phyloP scores from a whole-genome alignment of 2,888 invertebrate species.

The Xanthostigma xanthostigma region DNA sequence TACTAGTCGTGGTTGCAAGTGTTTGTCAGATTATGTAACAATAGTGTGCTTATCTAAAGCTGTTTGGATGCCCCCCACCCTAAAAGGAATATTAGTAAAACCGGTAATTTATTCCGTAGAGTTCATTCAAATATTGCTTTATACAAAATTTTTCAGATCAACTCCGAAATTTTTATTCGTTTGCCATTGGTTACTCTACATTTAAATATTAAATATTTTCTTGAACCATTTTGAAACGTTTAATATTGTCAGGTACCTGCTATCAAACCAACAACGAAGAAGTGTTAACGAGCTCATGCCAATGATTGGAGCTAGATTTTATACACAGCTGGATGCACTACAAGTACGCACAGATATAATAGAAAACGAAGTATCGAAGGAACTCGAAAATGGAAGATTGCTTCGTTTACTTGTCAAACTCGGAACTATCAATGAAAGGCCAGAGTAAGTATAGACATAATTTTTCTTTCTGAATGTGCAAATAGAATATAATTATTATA shows the following conservation, averaged over 20 bases:
- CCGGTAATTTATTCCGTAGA: too few relatives aligned
- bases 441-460: constrained; percentile 51
- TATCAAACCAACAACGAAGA: constrained; percentile 49
- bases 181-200: too few relatives aligned
- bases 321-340: constrained; percentile 84
- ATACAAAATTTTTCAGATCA: too few relatives aligned
- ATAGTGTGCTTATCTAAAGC: too few relatives aligned
- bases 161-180: too few relatives aligned
- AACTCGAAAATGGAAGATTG: constrained; percentile 88
- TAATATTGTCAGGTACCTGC: constrained; percentile 45
- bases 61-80: too few relatives aligned
- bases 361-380: constrained; percentile 81
- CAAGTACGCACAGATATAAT: constrained; percentile 77
- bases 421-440: constrained; percentile 87
- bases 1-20: too few relatives aligned
- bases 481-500: background rate
- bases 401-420: constrained; percentile 83
- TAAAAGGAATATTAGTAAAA: too few relatives aligned
- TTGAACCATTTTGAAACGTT: too few relatives aligned
- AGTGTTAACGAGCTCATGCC: constrained; percentile 96
- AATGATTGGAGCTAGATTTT: constrained; percentile 96
- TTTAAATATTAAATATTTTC: too few relatives aligned
- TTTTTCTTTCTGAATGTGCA: background rate
- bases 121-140: too few relatives aligned
- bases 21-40: too few relatives aligned